These are phyloP conservation scores for Enteromius viviparus DNA, from an alignment of 2,797 vertebrate genomes.

Conservation along the genomic window DNA sequence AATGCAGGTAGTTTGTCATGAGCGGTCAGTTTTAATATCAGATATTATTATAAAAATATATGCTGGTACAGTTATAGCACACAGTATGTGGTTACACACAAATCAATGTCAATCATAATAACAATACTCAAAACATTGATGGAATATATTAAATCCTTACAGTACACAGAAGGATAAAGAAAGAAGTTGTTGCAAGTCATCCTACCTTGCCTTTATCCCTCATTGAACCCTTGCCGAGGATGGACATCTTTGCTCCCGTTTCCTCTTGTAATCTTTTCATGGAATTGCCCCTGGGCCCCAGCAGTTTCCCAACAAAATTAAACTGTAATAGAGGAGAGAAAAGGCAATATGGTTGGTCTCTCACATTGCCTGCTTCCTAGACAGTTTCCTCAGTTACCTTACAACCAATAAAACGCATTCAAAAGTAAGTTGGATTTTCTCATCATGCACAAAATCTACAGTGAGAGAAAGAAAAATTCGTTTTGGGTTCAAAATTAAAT, in stretches of 20 bases:
- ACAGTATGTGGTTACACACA: not conserved
- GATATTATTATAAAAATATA: not conserved
- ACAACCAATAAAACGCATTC: conserved; percentile 53
- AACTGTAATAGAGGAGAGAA: conserved; percentile 83
- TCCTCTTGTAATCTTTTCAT: conserved; percentile 99
- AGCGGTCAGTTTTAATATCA: not conserved
- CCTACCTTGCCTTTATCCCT: conserved; percentile 97
- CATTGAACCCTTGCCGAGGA: conserved; percentile 99
- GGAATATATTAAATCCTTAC: not conserved
- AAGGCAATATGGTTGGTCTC: conserved; percentile 57
- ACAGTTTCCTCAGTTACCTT: conserved; percentile 44
- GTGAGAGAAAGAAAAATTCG: not conserved
- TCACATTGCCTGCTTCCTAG: conserved; percentile 45
- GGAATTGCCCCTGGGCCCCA: conserved; percentile 98
- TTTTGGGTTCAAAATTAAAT: conserved; percentile 25
- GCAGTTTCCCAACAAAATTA: conserved; percentile 99
- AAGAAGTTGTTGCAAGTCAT: conserved; percentile 51
- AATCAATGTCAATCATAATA: not conserved
- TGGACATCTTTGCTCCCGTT: conserved; percentile 99
- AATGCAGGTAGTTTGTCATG: not conserved
- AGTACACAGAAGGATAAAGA: conserved; percentile 23
- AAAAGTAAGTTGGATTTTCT: conserved; percentile 39
- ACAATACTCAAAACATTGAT: conserved; percentile 1
- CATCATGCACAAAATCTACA: conserved; percentile 42
- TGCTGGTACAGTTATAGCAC: not conserved